These are phyloP conservation scores for Petrocephalus microphthalmus DNA, from an alignment of 2,113 vertebrate species.

Conservation along the genomic window DNA sequence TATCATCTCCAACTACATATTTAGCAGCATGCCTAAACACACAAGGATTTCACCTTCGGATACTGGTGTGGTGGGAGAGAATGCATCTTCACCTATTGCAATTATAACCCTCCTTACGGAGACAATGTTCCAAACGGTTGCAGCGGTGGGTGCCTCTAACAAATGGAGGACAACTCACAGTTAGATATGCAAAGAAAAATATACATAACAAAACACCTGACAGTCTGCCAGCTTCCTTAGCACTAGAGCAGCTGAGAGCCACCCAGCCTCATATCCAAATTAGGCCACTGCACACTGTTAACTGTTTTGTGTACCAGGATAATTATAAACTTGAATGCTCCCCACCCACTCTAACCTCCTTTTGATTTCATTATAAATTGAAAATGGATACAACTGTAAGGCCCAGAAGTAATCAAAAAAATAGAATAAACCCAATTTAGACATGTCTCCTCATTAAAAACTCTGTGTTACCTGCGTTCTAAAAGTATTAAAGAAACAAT, in stretches of 20 bases:
- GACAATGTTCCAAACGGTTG: neutral
- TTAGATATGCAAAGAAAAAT: neutral
- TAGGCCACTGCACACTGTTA: neutral
- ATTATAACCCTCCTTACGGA: neutral
- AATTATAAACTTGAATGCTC: neutral
- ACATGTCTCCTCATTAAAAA: neutral
- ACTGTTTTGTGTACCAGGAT: neutral
- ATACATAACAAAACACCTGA: neutral
- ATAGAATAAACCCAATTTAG: neutral
- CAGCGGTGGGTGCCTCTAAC: neutral
- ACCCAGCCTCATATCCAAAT: neutral
- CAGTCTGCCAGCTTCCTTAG: neutral
- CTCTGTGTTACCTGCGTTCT: neutral
- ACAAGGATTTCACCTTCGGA: neutral
- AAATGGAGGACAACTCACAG: neutral
- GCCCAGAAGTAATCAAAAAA: neutral
- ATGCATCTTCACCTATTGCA: neutral
- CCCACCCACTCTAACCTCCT: neutral
- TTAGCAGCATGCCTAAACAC: neutral
- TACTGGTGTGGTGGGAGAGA: neutral
- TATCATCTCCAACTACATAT: neutral
- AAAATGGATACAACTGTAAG: neutral
- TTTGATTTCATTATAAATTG: constrained; percentile 6
- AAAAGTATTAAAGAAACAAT: neutral
- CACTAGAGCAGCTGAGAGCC: neutral